Base-by-base conservation (phyloP, 2,888 invertebrate genomes). In the Diarsia brunnea region DNA sequence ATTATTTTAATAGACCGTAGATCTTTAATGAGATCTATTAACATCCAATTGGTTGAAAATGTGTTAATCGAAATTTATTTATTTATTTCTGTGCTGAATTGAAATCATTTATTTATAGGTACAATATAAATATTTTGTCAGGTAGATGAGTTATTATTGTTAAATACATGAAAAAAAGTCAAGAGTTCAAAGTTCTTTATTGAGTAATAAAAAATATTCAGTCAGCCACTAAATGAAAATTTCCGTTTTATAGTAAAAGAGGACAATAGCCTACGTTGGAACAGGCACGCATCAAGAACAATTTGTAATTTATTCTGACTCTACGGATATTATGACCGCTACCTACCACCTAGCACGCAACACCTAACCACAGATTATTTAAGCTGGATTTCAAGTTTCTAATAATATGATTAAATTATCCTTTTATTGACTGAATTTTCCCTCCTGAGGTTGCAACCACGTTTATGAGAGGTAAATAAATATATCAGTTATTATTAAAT, bases 231-330 rank as follows among this genome's bases (percentile, higher is more conserved):
- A 72, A 73, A 74, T 82, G 67, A 45, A 74, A 79, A 75, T 70
- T 75, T 77, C 82, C 65, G 64, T 65, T n/a, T n/a, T 77, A 72
- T 69, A 21, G 51, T 65, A 73, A 73, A 77, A 69, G 81, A 76
- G 79, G 81, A 84, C 79, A 86, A 79, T 78, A 66, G 81, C 74
- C 81, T 69, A 60, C 58, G 73, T 69, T 77, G 71, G 75, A 78
- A 71, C 63, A 68, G 70, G 61, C 55, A 65, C 55, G 45, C 69
- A 79, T 78, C 61, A 77, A 70, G 27, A 70, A 71, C 67, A 77
- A 69, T 79, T 85, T 74, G 76, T 69, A 79, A 76, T 73, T 81
- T 81, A 78, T 75, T 76, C 71, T 47, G 58, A 70, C 38, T 66
- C 66, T 61, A 58, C 47, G 49, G 38, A 45, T 81, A 60, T 69